Conservation (phyloP, 2,797 vertebrate species). For the Chelmon rostratus region DNA sequence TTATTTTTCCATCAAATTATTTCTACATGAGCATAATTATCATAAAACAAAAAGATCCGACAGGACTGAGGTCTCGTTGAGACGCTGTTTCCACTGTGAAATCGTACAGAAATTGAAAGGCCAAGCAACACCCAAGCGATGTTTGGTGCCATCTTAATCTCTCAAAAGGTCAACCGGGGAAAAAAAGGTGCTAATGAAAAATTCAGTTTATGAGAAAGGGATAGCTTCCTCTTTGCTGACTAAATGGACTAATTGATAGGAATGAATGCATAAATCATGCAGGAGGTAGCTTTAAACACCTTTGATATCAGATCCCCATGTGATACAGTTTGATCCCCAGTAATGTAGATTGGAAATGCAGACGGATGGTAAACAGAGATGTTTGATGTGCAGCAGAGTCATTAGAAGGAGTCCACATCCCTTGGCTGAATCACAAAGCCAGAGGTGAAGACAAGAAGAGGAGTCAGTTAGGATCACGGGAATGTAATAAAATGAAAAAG, state of each 20-base stretch:
- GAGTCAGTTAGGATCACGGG: slow-evolving; percentile 20
- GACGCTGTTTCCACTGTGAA: slow-evolving; percentile 28
- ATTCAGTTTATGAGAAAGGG: slow-evolving; percentile 42
- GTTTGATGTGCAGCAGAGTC: slow-evolving; percentile 29
- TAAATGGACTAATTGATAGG: slow-evolving; percentile 62
- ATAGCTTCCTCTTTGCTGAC: slow-evolving; percentile 60
- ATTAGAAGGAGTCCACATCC: slow-evolving; percentile 28
- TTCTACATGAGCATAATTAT: slow-evolving; percentile 16
- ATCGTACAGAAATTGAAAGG: slow-evolving; percentile 30
- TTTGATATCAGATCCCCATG: slow-evolving; percentile 24
- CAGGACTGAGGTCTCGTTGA: neutral
- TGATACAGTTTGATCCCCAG: slow-evolving; percentile 33
- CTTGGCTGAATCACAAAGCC: slow-evolving; percentile 10
- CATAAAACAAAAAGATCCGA: slow-evolving; percentile 5
- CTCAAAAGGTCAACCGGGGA: slow-evolving; percentile 67
- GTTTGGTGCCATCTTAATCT: slow-evolving; percentile 50
- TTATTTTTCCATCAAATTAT: neutral
- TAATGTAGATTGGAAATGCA: slow-evolving; percentile 25
- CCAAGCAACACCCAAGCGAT: slow-evolving; percentile 20
- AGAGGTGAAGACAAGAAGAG: slow-evolving; percentile 17
- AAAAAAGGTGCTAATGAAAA: slow-evolving; percentile 55
- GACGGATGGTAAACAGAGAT: slow-evolving; percentile 11
- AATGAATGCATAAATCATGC: slow-evolving; percentile 69
- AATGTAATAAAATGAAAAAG: slow-evolving; percentile 28
- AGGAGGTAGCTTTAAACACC: slow-evolving; percentile 42